These are phyloP conservation scores for Amaurobius ferox DNA, from an alignment of 2,888 invertebrate species.

Conservation along the genomic window DNA sequence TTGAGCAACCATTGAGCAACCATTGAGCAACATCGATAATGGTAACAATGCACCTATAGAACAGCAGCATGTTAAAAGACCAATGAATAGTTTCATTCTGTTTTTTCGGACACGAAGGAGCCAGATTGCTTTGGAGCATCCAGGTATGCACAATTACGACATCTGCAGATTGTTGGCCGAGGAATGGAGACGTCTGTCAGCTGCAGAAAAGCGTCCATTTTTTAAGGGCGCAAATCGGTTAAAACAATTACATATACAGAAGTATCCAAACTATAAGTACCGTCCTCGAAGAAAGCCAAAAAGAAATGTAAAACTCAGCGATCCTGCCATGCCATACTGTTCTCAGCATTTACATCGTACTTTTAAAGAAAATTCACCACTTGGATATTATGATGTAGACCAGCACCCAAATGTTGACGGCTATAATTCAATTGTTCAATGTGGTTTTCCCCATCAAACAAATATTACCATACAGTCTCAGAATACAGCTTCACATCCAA, in stretches of 20 bases:
- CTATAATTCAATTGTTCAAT: neutral
- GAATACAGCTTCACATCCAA: too few species aligned
- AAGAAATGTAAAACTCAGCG: constrained; percentile 25
- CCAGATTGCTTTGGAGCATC: constrained; percentile 79
- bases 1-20: neutral
- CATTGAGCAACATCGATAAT: neutral
- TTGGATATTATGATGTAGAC: constrained; percentile 10
- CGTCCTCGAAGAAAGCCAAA: constrained; percentile 74
- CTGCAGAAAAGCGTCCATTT: constrained; percentile 79
- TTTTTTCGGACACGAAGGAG: constrained; percentile 79
- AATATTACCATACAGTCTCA: neutral
- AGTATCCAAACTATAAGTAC: constrained; percentile 79
- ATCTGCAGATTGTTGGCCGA: constrained; percentile 79
- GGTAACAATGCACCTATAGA: neutral
- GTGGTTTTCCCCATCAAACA: constrained; percentile 19
- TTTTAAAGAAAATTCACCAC: constrained; percentile 22
- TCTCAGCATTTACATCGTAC: neutral
- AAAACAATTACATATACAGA: constrained; percentile 79
- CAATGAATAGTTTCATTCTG: constrained; percentile 80
- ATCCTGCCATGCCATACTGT: constrained; percentile 4
- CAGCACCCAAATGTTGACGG: neutral
- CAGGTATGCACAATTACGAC: constrained; percentile 80
- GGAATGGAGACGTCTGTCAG: constrained; percentile 79
- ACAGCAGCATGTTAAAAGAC: constrained; percentile 77
- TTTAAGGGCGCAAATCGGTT: constrained; percentile 79